These are phyloP conservation scores for Eleginops maclovinus DNA, from an alignment of 2,113 vertebrate genomes.

Conservation along the genomic window DNA sequence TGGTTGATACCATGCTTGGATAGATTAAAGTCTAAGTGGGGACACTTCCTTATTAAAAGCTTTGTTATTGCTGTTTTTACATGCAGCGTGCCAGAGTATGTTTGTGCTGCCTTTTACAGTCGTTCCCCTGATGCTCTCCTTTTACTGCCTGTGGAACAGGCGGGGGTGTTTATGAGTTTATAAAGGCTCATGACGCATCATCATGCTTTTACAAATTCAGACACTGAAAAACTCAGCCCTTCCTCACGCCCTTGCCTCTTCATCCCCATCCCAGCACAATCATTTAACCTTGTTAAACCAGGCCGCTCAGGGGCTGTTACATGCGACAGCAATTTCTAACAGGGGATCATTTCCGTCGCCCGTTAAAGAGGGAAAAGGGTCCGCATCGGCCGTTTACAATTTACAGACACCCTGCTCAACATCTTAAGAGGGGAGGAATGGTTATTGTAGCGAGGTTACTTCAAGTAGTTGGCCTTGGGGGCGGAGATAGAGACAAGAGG, in stretches of 20 bases:
- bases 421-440: conserved; percentile 37
- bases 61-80: conserved; percentile 54
- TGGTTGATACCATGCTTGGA: conserved; percentile 46
- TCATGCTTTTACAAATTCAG: conserved; percentile 69
- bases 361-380: conserved; percentile 58
- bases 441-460: conserved; percentile 37
- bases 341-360: conserved; percentile 69
- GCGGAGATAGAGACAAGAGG: conserved; percentile 44
- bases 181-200: conserved; percentile 72
- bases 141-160: conserved; percentile 59
- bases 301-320: conserved; percentile 70
- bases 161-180: conserved; percentile 71
- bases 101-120: conserved; percentile 63
- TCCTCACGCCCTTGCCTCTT: conserved; percentile 9
- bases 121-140: conserved; percentile 40
- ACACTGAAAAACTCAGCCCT: conserved; percentile 34
- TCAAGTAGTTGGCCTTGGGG: conserved; percentile 47
- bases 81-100: conserved; percentile 24
- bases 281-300: conserved; percentile 81
- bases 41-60: conserved; percentile 65
- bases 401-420: conserved; percentile 51
- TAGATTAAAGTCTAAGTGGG: conserved; percentile 65
- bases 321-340: conserved; percentile 75
- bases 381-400: conserved; percentile 63
- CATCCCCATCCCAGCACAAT: conserved; percentile 56